A percentile compares a stretch with the other conserved stretches of the same genome.
Evolutionary conservation across 2,888 invertebrate species (phyloP).

Genomic region (Calameuta pallipes): DNA sequence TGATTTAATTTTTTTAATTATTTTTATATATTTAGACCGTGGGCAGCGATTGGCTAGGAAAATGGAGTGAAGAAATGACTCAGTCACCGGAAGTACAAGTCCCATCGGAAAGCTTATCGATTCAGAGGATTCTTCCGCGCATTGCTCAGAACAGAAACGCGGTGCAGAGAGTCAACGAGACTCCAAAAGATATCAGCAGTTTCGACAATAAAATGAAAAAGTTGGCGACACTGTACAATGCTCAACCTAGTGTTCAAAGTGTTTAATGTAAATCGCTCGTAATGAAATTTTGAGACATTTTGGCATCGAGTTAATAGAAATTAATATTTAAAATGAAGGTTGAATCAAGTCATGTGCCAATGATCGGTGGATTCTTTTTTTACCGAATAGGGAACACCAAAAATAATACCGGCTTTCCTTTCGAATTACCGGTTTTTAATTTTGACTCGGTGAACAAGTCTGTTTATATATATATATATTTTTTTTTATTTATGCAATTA

Average conservation of each 20-base stretch:
- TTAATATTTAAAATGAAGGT: not conserved
- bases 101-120: constrained; percentile 15
- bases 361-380: not conserved
- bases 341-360: not conserved
- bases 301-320: not conserved
- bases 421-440: not conserved
- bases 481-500: not conserved
- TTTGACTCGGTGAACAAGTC: not conserved
- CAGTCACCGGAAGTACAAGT: constrained; percentile 19
- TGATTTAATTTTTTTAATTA: not conserved
- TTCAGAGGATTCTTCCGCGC: constrained; percentile 20
- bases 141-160: constrained; percentile 24
- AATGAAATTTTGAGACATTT: not conserved
- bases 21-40: not conserved
- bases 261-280: not conserved
- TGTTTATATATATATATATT: not conserved
- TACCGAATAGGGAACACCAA: not conserved
- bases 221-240: constrained; percentile 26
- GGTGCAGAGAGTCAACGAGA: constrained; percentile 6
- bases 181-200: not conserved
- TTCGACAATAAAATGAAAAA: constrained; percentile 17
- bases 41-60: constrained; percentile 41
- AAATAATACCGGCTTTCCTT: not conserved
- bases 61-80: constrained; percentile 45
- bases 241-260: constrained; percentile 19